These are phyloP conservation scores for Tinea trinotella DNA, from an alignment of 2,888 invertebrate genomes.

Conservation along the genomic window DNA sequence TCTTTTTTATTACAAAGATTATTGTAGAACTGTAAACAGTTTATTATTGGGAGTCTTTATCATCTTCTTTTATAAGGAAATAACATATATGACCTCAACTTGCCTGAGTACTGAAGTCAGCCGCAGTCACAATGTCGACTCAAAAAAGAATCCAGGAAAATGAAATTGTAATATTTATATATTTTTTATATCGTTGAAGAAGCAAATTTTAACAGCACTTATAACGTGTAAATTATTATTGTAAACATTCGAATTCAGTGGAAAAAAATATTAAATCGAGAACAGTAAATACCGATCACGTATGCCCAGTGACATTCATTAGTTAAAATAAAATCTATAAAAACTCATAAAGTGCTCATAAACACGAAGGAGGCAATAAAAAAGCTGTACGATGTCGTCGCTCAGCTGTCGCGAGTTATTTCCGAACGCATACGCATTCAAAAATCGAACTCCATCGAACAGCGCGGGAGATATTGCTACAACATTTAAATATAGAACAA, in stretches of 20 bases:
- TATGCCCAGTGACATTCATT: constrained; percentile 52
- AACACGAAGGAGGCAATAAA: constrained; percentile 69
- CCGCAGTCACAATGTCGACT: no score
- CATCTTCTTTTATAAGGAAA: no score
- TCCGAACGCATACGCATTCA: constrained; percentile 52
- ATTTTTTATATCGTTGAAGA: no score
- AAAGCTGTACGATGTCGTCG: constrained; percentile 59
- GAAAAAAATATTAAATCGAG: constrained; percentile 41
- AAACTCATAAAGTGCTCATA: constrained; percentile 70
- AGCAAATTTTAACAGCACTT: no score
- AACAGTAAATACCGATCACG: constrained; percentile 43
- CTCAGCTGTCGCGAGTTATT: constrained; percentile 71
- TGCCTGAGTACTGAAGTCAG: no score
- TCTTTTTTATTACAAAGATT: not conserved
- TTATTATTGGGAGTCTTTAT: no score
- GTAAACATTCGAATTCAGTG: not conserved
- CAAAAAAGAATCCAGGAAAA: no score
- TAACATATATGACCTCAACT: no score
- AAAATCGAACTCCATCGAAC: constrained; percentile 66
- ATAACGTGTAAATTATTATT: no score
- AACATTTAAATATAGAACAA: constrained; percentile 55
- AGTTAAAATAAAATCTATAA: constrained; percentile 66
- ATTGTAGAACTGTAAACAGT: not conserved
- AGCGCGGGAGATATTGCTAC: constrained; percentile 48
- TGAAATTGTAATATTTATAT: no score